These are phyloP conservation scores for Anoplopoma fimbria DNA, from an alignment of 2,113 vertebrate genomes.

Conservation along the genomic window DNA sequence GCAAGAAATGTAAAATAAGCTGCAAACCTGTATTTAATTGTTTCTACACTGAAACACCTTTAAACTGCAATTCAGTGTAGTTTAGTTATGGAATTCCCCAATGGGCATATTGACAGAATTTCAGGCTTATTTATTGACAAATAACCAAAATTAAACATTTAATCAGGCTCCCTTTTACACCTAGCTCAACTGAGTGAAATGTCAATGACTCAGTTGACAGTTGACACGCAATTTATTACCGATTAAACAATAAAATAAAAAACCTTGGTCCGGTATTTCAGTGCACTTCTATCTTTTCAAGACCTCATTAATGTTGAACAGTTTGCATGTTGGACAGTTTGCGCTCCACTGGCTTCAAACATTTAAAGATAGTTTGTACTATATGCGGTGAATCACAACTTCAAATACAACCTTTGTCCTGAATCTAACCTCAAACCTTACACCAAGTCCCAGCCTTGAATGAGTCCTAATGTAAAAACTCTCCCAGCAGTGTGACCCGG, in stretches of 20 bases:
- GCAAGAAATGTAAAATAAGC: not conserved
- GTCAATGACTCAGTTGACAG: not conserved
- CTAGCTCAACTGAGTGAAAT: not conserved
- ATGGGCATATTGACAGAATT: not conserved
- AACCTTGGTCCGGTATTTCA: too few species aligned
- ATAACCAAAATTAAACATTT: not conserved
- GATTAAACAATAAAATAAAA: not conserved
- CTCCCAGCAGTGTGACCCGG: not conserved
- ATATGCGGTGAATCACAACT: not conserved
- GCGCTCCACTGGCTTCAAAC: not conserved
- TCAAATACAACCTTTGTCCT: not conserved
- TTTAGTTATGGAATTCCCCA: not conserved
- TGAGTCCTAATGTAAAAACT: not conserved
- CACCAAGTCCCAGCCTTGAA: not conserved
- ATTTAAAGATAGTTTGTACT: not conserved
- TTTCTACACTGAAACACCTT: not conserved
- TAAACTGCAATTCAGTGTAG: not conserved
- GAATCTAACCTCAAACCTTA: not conserved
- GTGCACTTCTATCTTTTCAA: not conserved
- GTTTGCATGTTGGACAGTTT: not conserved
- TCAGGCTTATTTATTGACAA: not conserved
- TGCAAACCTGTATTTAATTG: not conserved
- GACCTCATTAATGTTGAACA: not conserved
- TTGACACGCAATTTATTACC: not conserved
- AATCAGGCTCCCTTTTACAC: not conserved